Conservation (phyloP, 2,888 invertebrate genomes). For the Agrilus biguttatus region DNA sequence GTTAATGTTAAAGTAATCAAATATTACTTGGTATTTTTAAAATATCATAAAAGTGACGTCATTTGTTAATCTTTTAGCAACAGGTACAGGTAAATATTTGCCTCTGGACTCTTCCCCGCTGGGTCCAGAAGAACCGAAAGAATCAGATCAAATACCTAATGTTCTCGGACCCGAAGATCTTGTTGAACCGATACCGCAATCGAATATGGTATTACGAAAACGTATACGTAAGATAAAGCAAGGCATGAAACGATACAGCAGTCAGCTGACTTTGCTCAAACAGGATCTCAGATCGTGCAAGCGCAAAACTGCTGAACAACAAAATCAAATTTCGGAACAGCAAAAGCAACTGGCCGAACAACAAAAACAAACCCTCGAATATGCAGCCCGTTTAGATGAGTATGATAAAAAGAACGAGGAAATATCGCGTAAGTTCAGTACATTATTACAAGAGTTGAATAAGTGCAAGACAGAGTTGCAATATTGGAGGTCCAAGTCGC, state of each 20-base stretch:
- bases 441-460: conserved; percentile 73
- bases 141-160: conserved; percentile 31
- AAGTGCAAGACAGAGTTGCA: conserved; percentile 85
- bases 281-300: conserved; percentile 69
- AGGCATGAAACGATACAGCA: conserved; percentile 79
- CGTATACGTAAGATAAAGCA: conserved; percentile 78
- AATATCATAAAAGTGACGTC: background rate
- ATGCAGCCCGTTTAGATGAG: conserved; percentile 74
- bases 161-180: conserved; percentile 34
- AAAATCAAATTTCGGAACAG: conserved; percentile 68
- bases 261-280: conserved; percentile 62
- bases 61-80: conserved; percentile 28
- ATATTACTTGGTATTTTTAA: background rate
- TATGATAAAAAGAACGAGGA: conserved; percentile 86
- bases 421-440: conserved; percentile 77
- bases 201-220: conserved; percentile 74
- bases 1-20: background rate
- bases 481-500: conserved; percentile 82
- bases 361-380: conserved; percentile 62
- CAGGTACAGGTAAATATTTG: conserved; percentile 42
- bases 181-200: conserved; percentile 54
- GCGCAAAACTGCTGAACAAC: conserved; percentile 70
- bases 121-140: conserved; percentile 37
- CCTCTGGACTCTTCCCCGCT: conserved; percentile 45
- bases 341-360: conserved; percentile 58